Conservation (phyloP, 2,888 invertebrate species). For the Carterocephalus palaemon region DNA sequence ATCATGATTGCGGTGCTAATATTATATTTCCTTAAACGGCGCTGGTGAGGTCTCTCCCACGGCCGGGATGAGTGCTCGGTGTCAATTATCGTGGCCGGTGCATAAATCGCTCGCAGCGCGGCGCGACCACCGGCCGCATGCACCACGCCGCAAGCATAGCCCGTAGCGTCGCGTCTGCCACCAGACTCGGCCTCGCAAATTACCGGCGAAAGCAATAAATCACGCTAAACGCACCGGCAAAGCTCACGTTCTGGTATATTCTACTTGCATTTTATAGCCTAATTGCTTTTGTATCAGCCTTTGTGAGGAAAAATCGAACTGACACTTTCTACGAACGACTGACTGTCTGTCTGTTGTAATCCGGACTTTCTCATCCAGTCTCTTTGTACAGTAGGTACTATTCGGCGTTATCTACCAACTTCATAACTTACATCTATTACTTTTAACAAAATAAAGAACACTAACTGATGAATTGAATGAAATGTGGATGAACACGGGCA, state of each 20-base stretch:
- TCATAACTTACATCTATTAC: no score
- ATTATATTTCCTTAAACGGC: slow-evolving; percentile 68
- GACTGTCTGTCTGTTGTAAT: no score
- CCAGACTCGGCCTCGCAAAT: slow-evolving; percentile 24
- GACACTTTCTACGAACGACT: not conserved
- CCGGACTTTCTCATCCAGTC: no score
- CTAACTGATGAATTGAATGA: no score
- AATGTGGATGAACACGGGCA: no score
- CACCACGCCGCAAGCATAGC: slow-evolving; percentile 7
- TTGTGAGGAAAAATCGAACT: not conserved
- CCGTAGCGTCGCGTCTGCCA: slow-evolving; percentile 2
- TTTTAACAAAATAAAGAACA: no score
- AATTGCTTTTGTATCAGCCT: slow-evolving; percentile 5
- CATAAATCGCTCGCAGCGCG: slow-evolving; percentile 61
- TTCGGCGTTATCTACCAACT: no score
- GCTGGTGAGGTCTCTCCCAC: slow-evolving; percentile 48
- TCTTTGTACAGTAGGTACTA: no score
- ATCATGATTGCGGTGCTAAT: slow-evolving; percentile 65
- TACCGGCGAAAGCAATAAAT: slow-evolving; percentile 36
- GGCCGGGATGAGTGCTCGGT: slow-evolving; percentile 49
- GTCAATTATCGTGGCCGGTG: slow-evolving; percentile 65
- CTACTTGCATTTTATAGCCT: slow-evolving; percentile 1
- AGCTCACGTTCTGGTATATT: not conserved
- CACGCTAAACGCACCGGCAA: slow-evolving; percentile 33
- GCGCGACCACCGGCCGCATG: slow-evolving; percentile 36